Evolutionary conservation across 2,888 invertebrate genomes (phyloP).

Genomic region (Heteromurus nitidus): DNA sequence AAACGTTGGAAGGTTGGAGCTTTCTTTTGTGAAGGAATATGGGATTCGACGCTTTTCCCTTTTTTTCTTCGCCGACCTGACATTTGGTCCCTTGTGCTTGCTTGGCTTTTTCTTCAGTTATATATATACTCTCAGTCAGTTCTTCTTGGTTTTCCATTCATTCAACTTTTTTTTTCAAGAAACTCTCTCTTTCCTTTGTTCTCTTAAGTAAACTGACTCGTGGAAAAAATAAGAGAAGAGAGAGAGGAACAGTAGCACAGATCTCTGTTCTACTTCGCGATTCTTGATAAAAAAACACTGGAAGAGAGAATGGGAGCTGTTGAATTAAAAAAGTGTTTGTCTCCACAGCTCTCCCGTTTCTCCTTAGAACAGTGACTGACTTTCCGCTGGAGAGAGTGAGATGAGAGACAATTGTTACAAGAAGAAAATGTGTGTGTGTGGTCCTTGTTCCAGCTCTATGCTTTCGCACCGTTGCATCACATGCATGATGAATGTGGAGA

Average conservation of each 20-base stretch:
- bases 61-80: slow-evolving; percentile 21
- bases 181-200: slow-evolving; percentile 9
- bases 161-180: slow-evolving; percentile 16
- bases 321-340: slow-evolving; percentile 30
- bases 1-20: no score
- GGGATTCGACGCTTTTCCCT: no score
- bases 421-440: no score
- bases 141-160: slow-evolving; percentile 19
- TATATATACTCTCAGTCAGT: no score
- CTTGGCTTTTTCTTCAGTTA: no score
- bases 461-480: neutral
- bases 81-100: slow-evolving; percentile 43
- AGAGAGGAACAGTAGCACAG: neutral
- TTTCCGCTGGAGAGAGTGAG: neutral
- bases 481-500: slow-evolving; percentile 4
- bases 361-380: slow-evolving; percentile 16
- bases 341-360: neutral
- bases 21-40: no score
- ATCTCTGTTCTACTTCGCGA: neutral
- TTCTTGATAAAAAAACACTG: neutral
- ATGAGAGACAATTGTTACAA: no score
- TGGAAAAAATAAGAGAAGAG: neutral
- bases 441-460: neutral
- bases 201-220: slow-evolving; percentile 13
- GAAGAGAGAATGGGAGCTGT: neutral